A percentile compares a stretch with the other conserved stretches of the same genome.
These are phyloP conservation scores for Scaptomyza caliginosa DNA, from an alignment of 2,888 invertebrate genomes.

Conservation along the genomic window DNA sequence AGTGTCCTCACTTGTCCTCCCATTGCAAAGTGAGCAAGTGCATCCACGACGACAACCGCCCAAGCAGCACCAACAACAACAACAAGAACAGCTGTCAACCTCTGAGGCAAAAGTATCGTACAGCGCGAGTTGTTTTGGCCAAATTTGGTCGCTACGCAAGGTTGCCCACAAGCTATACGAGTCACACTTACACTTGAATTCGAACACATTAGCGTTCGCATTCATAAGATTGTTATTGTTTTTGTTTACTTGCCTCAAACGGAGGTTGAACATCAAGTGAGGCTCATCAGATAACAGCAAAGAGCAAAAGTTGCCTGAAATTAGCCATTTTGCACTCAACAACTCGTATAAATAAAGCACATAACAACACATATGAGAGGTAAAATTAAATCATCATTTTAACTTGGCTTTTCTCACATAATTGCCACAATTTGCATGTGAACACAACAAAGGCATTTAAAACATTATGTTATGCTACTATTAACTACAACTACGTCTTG, in stretches of 20 bases:
- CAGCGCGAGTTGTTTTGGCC: constrained; percentile 61
- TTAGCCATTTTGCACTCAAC: constrained; percentile 50
- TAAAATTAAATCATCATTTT: constrained; percentile 73
- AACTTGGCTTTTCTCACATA: constrained; percentile 64
- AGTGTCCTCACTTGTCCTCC: constrained; percentile 56
- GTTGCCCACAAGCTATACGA: constrained; percentile 44
- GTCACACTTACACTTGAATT: constrained; percentile 6
- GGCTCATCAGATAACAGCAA: constrained; percentile 33
- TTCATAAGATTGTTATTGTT: constrained; percentile 19
- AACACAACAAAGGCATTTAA: constrained; percentile 51
- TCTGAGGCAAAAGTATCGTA: not conserved
- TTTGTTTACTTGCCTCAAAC: constrained; percentile 19
- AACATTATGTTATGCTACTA: constrained; percentile 20
- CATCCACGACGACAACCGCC: constrained; percentile 23
- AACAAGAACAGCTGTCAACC: constrained; percentile 3
- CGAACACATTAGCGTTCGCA: constrained; percentile 6
- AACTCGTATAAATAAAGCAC: constrained; percentile 41
- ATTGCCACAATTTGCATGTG: constrained; percentile 74
- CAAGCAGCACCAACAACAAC: constrained; percentile 6
- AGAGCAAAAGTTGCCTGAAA: constrained; percentile 52
- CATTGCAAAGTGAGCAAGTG: constrained; percentile 39
- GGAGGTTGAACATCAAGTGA: constrained; percentile 23
- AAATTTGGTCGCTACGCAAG: constrained; percentile 71
- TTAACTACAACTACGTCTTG: constrained; percentile 11
- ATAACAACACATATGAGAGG: constrained; percentile 30